phyloP scores from a whole-genome alignment of 2,797 vertebrate genomes.

The Urocyon cinereoargenteus region DNA sequence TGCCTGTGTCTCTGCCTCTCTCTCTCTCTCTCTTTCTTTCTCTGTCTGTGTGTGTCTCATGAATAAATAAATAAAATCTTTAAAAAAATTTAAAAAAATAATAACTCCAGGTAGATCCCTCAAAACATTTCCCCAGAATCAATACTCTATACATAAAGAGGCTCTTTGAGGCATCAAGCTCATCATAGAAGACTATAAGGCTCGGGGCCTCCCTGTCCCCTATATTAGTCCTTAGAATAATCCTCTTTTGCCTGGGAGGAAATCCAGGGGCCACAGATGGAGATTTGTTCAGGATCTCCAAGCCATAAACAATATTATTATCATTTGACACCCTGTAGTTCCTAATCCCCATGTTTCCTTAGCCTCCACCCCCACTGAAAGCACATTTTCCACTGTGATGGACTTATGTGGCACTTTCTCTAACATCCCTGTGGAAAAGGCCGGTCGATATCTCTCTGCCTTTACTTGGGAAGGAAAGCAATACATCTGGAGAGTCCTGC shows the following conservation, averaged over 20 bases:
- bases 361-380: not conserved
- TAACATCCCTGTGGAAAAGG: not conserved
- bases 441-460: not conserved
- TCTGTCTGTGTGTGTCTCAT: not conserved
- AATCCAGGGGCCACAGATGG: not conserved
- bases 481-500: not conserved
- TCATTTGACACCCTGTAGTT: not conserved
- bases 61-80: not conserved
- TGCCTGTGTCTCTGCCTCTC: no score
- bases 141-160: not conserved
- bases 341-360: not conserved
- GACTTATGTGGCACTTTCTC: not conserved
- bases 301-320: not conserved
- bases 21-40: no score
- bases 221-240: not conserved
- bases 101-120: not conserved
- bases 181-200: not conserved
- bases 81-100: not conserved
- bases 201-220: not conserved
- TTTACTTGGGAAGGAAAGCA: not conserved
- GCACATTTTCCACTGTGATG: not conserved
- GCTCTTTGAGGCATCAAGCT: not conserved
- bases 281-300: not conserved
- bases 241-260: not conserved
- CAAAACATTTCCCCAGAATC: not conserved